Conservation (phyloP, 2,888 invertebrate species). For the Neoaliturus tenellus region DNA sequence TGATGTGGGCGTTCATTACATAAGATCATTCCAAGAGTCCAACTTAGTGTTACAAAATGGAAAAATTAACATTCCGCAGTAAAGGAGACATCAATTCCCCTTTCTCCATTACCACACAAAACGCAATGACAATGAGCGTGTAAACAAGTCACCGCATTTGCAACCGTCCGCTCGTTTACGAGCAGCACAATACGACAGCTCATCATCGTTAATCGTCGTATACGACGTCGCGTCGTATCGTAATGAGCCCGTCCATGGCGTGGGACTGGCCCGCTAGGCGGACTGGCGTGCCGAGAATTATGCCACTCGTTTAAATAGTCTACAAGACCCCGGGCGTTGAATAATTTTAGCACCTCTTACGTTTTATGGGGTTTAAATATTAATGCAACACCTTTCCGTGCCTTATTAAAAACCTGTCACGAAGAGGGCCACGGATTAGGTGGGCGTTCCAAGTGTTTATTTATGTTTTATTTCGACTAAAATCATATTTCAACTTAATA, state of each 20-base stretch:
- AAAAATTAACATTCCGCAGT: not conserved
- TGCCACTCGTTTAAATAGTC: conserved; percentile 24
- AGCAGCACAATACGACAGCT: not conserved
- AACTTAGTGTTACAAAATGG: too few relatives aligned
- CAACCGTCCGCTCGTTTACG: not conserved
- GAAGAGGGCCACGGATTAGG: too few relatives aligned
- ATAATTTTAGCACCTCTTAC: conserved; percentile 35
- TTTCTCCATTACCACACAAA: not conserved
- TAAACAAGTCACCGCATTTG: not conserved
- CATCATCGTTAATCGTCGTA: not conserved
- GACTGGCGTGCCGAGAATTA: conserved; percentile 22
- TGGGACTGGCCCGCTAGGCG: not conserved
- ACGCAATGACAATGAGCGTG: not conserved
- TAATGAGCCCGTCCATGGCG: not conserved
- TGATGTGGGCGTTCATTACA: too few relatives aligned
- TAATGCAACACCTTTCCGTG: conserved; percentile 18
- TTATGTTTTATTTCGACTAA: too few relatives aligned
- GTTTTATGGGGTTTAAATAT: conserved; percentile 25
- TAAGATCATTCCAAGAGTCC: too few relatives aligned
- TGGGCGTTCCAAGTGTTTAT: too few relatives aligned
- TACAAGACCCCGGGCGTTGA: conserved; percentile 26
- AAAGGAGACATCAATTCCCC: not conserved
- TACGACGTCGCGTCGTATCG: not conserved
- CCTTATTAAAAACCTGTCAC: conserved; percentile 10
- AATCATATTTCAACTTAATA: too few relatives aligned